Conservation (phyloP, 2,888 invertebrate species). For the Trachelus troglodyta region DNA sequence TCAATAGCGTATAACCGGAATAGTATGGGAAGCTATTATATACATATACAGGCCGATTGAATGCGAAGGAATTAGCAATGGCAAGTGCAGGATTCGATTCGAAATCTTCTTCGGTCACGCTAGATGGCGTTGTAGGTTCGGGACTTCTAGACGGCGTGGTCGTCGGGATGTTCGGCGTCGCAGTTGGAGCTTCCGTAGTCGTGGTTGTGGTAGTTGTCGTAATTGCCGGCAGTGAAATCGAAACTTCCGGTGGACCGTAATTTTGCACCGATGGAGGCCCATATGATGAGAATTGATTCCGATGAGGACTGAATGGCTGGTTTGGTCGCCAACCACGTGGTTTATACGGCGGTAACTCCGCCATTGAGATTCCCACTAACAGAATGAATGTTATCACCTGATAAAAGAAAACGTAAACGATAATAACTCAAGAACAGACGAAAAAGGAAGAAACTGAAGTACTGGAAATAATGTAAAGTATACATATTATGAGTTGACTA, state of each 20-base stretch:
- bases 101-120: constrained; percentile 42
- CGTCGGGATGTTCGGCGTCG: constrained; percentile 24
- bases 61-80: constrained; percentile 61
- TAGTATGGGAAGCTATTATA: constrained; percentile 54
- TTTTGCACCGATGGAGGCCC: constrained; percentile 22
- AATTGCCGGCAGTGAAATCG: constrained; percentile 19
- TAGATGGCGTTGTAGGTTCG: constrained; percentile 37
- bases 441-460: no score
- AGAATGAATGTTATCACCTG: constrained; percentile 18
- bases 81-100: constrained; percentile 55
- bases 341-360: constrained; percentile 42
- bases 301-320: constrained; percentile 27
- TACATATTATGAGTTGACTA: no score
- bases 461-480: no score
- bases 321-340: constrained; percentile 59
- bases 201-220: constrained; percentile 19
- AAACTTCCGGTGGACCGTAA: constrained; percentile 39
- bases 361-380: constrained; percentile 34
- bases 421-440: no score
- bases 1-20: constrained; percentile 35
- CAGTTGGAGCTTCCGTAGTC: constrained; percentile 25
- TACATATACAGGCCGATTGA: constrained; percentile 60
- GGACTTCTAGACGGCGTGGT: constrained; percentile 52
- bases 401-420: constrained; percentile 10
- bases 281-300: constrained; percentile 32